Evolutionary conservation across 1,140 invertebrate genomes (phyloP).

Genomic region (Cydia splendana): DNA sequence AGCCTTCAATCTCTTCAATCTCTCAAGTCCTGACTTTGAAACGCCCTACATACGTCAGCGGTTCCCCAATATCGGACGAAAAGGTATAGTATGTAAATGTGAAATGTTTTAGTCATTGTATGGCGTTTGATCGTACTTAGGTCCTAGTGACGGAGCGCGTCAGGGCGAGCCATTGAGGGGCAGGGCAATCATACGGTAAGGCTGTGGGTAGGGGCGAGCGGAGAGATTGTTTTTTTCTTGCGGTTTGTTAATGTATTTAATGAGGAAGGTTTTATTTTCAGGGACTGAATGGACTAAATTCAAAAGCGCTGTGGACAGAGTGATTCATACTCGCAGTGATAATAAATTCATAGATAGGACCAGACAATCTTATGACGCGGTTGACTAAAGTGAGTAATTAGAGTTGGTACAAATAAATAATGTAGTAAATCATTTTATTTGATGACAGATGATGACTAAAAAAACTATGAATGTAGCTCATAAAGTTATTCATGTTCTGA

Average conservation of each 20-base stretch:
- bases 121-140: constrained; percentile 16
- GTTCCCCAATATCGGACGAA: constrained; percentile 1
- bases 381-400: no score
- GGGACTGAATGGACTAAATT: no score
- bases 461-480: no score
- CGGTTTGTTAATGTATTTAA: neutral
- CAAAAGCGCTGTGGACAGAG: no score
- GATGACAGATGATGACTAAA: no score
- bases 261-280: neutral
- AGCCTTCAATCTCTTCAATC: neutral
- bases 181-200: constrained; percentile 12
- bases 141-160: neutral
- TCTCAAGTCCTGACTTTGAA: neutral
- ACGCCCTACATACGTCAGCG: neutral
- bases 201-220: neutral
- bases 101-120: constrained; percentile 19
- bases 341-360: no score
- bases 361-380: no score
- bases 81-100: constrained; percentile 14
- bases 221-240: neutral
- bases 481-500: no score
- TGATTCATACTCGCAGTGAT: no score
- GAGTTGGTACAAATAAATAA: no score
- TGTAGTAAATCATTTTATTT: no score
- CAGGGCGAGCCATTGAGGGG: constrained; percentile 5